phyloP scores from a whole-genome alignment of 2,113 vertebrate species.

The Mellivora capensis region DNA sequence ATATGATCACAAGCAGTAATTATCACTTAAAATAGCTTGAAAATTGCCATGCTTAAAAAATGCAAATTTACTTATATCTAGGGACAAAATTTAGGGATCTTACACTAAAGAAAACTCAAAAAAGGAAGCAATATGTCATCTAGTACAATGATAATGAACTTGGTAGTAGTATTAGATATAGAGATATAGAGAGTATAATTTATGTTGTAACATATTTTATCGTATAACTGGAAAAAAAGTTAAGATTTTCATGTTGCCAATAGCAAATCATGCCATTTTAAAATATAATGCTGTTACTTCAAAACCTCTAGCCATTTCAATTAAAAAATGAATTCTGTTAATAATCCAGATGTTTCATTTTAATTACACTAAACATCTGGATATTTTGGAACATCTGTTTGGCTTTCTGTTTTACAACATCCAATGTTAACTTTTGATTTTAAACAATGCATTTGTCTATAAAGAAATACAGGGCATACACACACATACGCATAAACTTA shows the following conservation, averaged over 20 bases:
- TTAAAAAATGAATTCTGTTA: background rate
- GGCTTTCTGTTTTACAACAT: background rate
- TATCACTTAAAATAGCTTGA: background rate
- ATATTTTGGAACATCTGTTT: slow-evolving; percentile 30
- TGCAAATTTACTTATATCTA: background rate
- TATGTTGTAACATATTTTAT: background rate
- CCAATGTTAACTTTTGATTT: background rate
- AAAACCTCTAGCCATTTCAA: background rate
- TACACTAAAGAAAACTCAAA: background rate
- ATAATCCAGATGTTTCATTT: slow-evolving; percentile 14
- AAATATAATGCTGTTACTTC: background rate
- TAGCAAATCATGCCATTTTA: background rate
- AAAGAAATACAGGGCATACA: background rate
- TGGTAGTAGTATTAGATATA: background rate
- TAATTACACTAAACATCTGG: background rate
- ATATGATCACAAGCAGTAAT: no score
- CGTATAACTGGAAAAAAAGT: background rate
- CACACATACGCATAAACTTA: background rate
- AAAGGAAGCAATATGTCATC: background rate
- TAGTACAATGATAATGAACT: background rate
- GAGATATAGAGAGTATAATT: background rate
- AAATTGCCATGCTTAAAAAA: background rate
- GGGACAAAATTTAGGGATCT: background rate
- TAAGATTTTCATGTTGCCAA: background rate
- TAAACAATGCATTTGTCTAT: background rate